A percentile compares a stretch with the other conserved stretches of the same genome.
These are phyloP conservation scores for Fragum fragum DNA, from an alignment of 2,888 invertebrate species.

Conservation along the genomic window DNA sequence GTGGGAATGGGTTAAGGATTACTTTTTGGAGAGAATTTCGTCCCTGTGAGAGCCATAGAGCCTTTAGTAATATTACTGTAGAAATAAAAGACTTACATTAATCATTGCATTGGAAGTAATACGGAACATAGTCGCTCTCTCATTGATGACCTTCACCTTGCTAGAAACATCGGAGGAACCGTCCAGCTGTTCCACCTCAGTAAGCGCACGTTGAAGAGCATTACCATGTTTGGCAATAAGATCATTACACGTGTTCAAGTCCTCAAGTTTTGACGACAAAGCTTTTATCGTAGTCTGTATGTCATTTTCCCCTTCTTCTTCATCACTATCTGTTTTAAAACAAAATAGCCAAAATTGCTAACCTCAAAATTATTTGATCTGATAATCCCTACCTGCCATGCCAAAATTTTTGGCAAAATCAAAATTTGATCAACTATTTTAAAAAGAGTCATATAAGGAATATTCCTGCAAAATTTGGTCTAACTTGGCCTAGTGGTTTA, in stretches of 20 bases:
- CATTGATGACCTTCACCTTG: constrained; percentile 94
- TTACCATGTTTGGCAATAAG: constrained; percentile 95
- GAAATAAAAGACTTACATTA: constrained; percentile 90
- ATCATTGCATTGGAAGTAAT: constrained; percentile 99
- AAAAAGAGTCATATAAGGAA: too few relatives aligned
- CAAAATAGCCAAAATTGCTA: background rate
- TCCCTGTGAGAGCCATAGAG: too few relatives aligned
- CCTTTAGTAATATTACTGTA: background rate
- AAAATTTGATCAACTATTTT: too few relatives aligned
- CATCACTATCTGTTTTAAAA: constrained; percentile 90
- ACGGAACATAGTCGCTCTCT: constrained; percentile 96
- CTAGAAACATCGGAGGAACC: constrained; percentile 78
- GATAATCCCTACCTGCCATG: too few relatives aligned
- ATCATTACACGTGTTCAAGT: constrained; percentile 96
- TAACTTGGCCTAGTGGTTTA: too few relatives aligned
- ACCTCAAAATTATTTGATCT: too few relatives aligned
- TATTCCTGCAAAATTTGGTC: too few relatives aligned
- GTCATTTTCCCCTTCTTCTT: constrained; percentile 87
- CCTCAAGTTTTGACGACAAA: constrained; percentile 94
- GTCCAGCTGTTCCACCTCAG: constrained; percentile 87
- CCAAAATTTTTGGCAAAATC: too few relatives aligned
- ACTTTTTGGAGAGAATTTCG: too few relatives aligned
- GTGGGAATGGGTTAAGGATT: too few relatives aligned
- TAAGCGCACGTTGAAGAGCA: constrained; percentile 90
- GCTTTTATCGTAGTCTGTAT: constrained; percentile 88